Evolutionary conservation across 2,797 vertebrate genomes (phyloP).

Genomic region (Lepilemur ruficaudatus): DNA sequence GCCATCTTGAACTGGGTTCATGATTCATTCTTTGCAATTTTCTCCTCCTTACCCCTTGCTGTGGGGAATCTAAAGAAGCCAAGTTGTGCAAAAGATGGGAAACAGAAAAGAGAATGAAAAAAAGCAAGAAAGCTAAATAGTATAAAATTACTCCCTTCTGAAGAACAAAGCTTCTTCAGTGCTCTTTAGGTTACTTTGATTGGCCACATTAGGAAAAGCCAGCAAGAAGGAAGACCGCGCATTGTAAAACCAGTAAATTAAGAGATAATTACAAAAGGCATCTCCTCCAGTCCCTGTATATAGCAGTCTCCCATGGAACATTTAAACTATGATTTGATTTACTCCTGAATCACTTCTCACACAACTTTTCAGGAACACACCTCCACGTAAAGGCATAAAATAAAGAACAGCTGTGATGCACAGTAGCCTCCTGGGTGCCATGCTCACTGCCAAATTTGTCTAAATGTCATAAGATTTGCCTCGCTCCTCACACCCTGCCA

Average conservation of each 20-base stretch:
- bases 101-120: neutral
- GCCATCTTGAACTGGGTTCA: neutral
- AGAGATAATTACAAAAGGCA: constrained; percentile 44
- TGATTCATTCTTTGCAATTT: neutral
- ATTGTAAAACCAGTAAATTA: constrained; percentile 21
- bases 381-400: constrained; percentile 51
- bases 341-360: neutral
- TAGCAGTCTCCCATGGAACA: neutral
- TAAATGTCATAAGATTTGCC: constrained; percentile 74
- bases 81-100: neutral
- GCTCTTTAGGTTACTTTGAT: neutral
- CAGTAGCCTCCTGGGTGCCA: constrained; percentile 64
- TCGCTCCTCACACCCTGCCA: constrained; percentile 49
- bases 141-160: neutral
- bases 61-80: neutral
- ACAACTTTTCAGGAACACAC: constrained; percentile 48
- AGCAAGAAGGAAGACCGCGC: neutral
- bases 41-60: neutral
- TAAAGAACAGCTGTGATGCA: constrained; percentile 63
- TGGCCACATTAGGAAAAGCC: neutral
- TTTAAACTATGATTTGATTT: constrained; percentile 54
- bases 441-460: constrained; percentile 68
- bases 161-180: neutral
- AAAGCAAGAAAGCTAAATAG: neutral
- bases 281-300: neutral